These are phyloP conservation scores for Myathropa florea DNA, from an alignment of 2,888 invertebrate species.

Conservation along the genomic window DNA sequence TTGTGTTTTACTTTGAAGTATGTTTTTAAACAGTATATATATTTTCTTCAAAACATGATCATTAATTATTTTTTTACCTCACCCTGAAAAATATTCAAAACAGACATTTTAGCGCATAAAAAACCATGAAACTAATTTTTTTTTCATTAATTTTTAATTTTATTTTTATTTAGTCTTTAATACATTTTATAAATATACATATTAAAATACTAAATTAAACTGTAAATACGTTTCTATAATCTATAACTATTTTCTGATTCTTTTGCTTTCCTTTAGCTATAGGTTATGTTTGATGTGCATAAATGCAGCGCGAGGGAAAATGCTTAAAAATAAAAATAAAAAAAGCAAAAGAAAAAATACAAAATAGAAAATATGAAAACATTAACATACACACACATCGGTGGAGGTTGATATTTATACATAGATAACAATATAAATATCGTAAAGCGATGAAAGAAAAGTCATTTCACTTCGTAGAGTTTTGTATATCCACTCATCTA, in stretches of 20 bases:
- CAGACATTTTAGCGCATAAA: no score
- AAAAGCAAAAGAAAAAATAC: neutral
- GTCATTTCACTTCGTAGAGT: slow-evolving; percentile 7
- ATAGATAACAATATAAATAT: slow-evolving; percentile 10
- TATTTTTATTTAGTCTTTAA: slow-evolving; percentile 1
- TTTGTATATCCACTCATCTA: slow-evolving; percentile 22
- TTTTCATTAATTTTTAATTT: neutral
- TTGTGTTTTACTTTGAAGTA: slow-evolving; percentile 15
- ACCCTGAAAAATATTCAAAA: neutral
- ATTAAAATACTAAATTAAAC: neutral
- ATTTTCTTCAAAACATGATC: neutral
- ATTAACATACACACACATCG: slow-evolving; percentile 13
- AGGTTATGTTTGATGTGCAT: slow-evolving; percentile 63
- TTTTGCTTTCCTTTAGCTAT: slow-evolving; percentile 66
- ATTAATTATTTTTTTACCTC: neutral
- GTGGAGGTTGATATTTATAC: slow-evolving; percentile 34
- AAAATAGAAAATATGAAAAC: neutral
- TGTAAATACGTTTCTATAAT: slow-evolving; percentile 47
- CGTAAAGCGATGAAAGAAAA: slow-evolving; percentile 30
- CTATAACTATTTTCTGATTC: slow-evolving; percentile 55
- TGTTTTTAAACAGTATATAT: neutral
- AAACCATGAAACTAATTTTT: neutral
- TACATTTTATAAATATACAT: slow-evolving; percentile 7
- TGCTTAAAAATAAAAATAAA: slow-evolving; percentile 28
- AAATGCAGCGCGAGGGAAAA: slow-evolving; percentile 45